These are phyloP conservation scores for Myripristis jacobus DNA, from an alignment of 2,797 vertebrate species.

Conservation along the genomic window DNA sequence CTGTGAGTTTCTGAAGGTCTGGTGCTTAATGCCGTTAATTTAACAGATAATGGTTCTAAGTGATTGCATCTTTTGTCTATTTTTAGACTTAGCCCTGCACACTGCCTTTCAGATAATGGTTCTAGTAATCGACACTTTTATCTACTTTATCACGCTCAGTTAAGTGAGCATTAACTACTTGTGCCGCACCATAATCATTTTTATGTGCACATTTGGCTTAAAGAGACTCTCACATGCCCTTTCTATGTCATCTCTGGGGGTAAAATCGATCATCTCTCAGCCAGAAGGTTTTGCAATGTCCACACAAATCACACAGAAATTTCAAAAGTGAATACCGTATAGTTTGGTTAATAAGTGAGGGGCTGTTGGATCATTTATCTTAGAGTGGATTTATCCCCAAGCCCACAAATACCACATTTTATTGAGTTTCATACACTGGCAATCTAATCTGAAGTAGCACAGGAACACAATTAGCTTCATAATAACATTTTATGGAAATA, in stretches of 20 bases:
- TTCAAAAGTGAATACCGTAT: constrained; percentile 41
- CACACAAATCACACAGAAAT: constrained; percentile 58
- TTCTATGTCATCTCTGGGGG: constrained; percentile 25
- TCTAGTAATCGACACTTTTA: constrained; percentile 60
- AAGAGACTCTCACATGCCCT: constrained; percentile 71
- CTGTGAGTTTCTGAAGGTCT: constrained; percentile 23
- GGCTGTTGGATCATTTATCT: constrained; percentile 73
- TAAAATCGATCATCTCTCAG: constrained; percentile 66
- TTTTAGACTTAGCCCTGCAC: constrained; percentile 52
- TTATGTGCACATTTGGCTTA: constrained; percentile 65
- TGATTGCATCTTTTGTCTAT: constrained; percentile 50
- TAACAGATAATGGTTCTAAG: constrained; percentile 52
- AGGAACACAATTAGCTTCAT: constrained; percentile 75
- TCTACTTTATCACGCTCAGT: constrained; percentile 61
- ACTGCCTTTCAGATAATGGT: constrained; percentile 46
- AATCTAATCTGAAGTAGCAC: constrained; percentile 75
- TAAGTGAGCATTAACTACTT: constrained; percentile 74
- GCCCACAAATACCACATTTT: constrained; percentile 82
- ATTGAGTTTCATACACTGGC: constrained; percentile 74
- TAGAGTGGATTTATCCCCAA: constrained; percentile 78
- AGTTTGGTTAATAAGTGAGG: constrained; percentile 52
- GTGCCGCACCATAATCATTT: constrained; percentile 62
- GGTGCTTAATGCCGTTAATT: constrained; percentile 28
- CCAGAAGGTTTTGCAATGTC: constrained; percentile 70
- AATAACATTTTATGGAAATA: constrained; percentile 78